phyloP scores from a whole-genome alignment of 2,888 invertebrate species.

The Tenthredo scrophulariae region DNA sequence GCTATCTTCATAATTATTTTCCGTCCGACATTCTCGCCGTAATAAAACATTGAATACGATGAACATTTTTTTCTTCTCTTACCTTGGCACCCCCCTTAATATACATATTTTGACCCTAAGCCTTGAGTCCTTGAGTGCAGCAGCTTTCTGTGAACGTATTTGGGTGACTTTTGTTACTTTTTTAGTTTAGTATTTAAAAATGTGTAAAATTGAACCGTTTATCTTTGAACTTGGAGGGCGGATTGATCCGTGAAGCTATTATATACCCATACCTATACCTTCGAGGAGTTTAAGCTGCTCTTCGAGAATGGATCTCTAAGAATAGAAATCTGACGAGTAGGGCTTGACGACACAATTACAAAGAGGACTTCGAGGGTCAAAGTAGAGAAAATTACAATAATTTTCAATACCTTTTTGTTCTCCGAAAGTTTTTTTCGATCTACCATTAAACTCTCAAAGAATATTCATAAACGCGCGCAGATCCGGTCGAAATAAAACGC shows the following conservation, averaged over 20 bases:
- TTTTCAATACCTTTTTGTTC: constrained; percentile 32
- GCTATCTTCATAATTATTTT: no score
- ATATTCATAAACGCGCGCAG: background rate
- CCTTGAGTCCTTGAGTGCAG: background rate
- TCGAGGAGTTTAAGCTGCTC: background rate
- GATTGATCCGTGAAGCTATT: constrained; percentile 24
- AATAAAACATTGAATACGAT: no score
- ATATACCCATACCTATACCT: background rate
- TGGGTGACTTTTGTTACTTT: background rate
- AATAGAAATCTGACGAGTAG: background rate
- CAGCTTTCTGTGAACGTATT: background rate
- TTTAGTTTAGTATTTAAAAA: background rate
- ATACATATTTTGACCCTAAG: background rate
- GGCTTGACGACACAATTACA: constrained; percentile 1
- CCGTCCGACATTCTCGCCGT: no score
- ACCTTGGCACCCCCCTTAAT: no score
- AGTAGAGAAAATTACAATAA: constrained; percentile 11
- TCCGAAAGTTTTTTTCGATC: background rate
- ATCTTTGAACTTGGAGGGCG: constrained; percentile 33
- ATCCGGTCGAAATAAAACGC: background rate
- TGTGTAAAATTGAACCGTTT: constrained; percentile 7
- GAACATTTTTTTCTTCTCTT: no score
- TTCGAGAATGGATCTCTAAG: constrained; percentile 2
- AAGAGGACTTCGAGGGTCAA: constrained; percentile 11
- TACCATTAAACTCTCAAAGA: background rate